Base-by-base conservation (phyloP, 1,140 invertebrate genomes). In the Wiebesia pumilae region DNA sequence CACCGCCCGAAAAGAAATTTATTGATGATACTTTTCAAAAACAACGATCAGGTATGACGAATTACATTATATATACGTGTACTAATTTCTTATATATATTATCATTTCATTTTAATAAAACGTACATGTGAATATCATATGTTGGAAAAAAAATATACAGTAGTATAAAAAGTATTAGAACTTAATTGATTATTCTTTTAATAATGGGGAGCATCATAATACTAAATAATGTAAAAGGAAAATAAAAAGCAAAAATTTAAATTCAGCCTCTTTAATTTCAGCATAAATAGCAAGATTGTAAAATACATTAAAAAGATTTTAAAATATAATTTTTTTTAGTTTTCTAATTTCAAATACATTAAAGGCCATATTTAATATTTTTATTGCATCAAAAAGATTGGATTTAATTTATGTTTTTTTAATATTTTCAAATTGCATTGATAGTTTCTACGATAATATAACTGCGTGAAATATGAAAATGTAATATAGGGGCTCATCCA, bases 11-110 rank as follows among this genome's bases (percentile, higher is more conserved):
- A 85, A 90, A 90, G 77, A 93, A 94, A 90, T 91, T 93, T 81
- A 93, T 94, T 85, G 90, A 89, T 10, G 92, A 93, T 84, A 92
- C 90, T 19, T 88, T 92, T 75, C 90, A 92, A 86, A 92, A 93
- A 88, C 91, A 93, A 89, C 90, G 92, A 86, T 89, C 91, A 93
- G 93, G 93, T 94, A 89, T 65, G 43, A 82, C 54, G 0, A 65
- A 73, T 30, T 0, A 58, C 0, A 71, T 21, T 83, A 10, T 51
- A 69, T 71, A 21, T 62, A 62, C 14, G 71, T 62, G 30, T 30
- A 43, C 3, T 73, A 1, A 69, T 78, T 78, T 78, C 40, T 67
- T 35, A 38, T 65, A 27, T 51, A 3, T 58, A 30, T 40, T 67
- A n/a, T 78, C 83, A 78, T 78, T 78, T 71, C 38, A 69, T 65